Conservation (phyloP, 1,140 invertebrate genomes). For the Probaryconus sp. region DNA sequence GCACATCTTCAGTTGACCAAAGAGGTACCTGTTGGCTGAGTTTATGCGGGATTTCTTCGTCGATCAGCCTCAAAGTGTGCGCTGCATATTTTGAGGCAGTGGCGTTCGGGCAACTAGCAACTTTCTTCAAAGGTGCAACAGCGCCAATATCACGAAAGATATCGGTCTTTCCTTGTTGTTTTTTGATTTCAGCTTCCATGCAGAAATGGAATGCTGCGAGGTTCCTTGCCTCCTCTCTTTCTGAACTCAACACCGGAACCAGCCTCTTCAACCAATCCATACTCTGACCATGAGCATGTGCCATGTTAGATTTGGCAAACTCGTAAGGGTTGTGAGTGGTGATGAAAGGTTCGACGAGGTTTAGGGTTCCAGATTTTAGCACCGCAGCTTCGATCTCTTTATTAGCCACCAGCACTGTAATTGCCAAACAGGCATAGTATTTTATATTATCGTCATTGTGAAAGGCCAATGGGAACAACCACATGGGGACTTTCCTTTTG, state of each 20-base stretch:
- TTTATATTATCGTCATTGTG: conserved; percentile 97
- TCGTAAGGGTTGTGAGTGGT: conserved; percentile 94
- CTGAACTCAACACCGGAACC: conserved; percentile 96
- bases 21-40: conserved; percentile 98
- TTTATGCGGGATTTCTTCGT: conserved; percentile 98
- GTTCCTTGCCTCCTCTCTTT: conserved; percentile 96
- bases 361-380: conserved; percentile 94
- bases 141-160: conserved; percentile 97
- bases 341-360: conserved; percentile 97
- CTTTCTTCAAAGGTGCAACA: conserved; percentile 96
- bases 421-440: conserved; percentile 99
- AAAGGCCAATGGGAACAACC: conserved; percentile 98
- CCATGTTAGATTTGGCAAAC: conserved; percentile 94
- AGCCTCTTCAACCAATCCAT: conserved; percentile 96
- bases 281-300: conserved; percentile 97
- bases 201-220: conserved; percentile 99
- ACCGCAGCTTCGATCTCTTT: conserved; percentile 99
- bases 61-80: conserved; percentile 95
- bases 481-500: conserved; percentile 95
- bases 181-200: conserved; percentile 99
- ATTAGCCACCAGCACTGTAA: conserved; percentile 97
- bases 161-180: conserved; percentile 95
- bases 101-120: conserved; percentile 98
- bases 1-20: conserved; percentile 97
- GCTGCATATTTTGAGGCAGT: conserved; percentile 98